Evolutionary conservation across 1,140 invertebrate genomes (phyloP), one percentile per base, ranked within the genome.

Genomic region (Gonioctena quinquepunctata): DNA sequence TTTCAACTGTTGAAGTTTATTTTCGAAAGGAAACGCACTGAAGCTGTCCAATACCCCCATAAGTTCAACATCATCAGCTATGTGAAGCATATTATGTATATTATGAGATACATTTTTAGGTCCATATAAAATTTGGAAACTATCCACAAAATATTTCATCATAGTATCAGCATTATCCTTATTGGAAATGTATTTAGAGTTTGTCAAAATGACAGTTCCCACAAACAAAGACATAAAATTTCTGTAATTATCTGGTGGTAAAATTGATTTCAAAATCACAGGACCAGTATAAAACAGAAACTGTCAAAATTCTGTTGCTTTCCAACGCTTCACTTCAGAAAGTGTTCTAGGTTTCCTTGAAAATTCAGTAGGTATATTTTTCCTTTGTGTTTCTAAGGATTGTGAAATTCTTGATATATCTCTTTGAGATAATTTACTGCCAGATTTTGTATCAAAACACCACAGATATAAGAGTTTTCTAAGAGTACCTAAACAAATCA

Each of bases 251-350:
- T 59, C 1, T 18, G 23, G 11, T 2, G 19, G 1, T n/a, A 72
- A 48, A 42, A 56, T 57, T 7, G 1, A n/a, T 68, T 63, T 62
- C 25, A 68, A 26, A 13, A 71, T 23, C 1, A 71, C 18, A 1
- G 70, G 66, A 4, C 74, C 79, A 18, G 68, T 69, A 61, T 83
- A 83, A 19, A 80, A 57, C 13, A 82, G 72, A 62, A 81, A 77
- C 23, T 72, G 70, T 8, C 74, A 63, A 22, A 75, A 76, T 73
- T 83, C 79, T 3, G 80, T 79, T 1, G 77, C 79, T 74, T 83
- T 83, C 73, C 72, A 83, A 11, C 68, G 61, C n/a, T 72, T 68
- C 19, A 76, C 60, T 50, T 72, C 69, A 23, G 68, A 63, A 26
- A 82, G 72, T 21, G 18, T 7, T 61, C 79, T 49, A 25, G 75